These are phyloP conservation scores for Tinea pellionella DNA, from an alignment of 2,888 invertebrate species.

Conservation along the genomic window DNA sequence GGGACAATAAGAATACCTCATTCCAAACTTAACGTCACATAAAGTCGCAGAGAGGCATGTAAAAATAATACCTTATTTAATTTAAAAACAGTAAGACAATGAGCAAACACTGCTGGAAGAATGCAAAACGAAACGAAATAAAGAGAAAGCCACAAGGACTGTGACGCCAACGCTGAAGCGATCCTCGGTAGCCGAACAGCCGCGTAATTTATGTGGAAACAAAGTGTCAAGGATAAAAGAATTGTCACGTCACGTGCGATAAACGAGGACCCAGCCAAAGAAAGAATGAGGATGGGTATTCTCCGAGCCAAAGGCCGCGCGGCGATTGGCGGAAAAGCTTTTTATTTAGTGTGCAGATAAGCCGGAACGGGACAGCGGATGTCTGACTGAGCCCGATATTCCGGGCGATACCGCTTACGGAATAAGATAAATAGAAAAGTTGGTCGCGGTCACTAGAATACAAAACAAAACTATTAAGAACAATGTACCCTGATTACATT, in stretches of 20 bases:
- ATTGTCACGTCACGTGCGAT: conserved; percentile 53
- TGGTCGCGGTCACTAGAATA: conserved; percentile 11
- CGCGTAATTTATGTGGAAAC: conserved; percentile 56
- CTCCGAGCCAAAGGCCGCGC: conserved; percentile 26
- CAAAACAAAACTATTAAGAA: conserved; percentile 6
- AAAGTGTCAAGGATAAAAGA: conserved; percentile 51
- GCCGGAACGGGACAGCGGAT: conserved; percentile 34
- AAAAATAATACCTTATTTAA: conserved; percentile 37
- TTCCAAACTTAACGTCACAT: conserved; percentile 65
- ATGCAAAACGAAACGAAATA: conserved; percentile 58
- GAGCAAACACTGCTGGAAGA: conserved; percentile 65
- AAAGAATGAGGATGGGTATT: conserved; percentile 30
- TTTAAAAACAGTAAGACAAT: conserved; percentile 61
- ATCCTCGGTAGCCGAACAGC: conserved; percentile 30
- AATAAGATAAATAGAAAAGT: conserved; percentile 45
- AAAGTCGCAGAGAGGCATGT: conserved; percentile 58
- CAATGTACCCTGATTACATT: not conserved
- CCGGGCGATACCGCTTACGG: conserved; percentile 39
- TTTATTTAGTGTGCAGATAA: conserved; percentile 39
- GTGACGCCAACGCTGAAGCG: conserved; percentile 27
- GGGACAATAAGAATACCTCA: conserved; percentile 38
- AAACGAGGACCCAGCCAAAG: conserved; percentile 33
- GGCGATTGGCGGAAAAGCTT: conserved; percentile 31
- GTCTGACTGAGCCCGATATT: conserved; percentile 39
- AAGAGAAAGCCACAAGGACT: conserved; percentile 38